Evolutionary conservation across 35 echinoderm and acorn worm species (phyloP).

Genomic region (Eucidaris tribuloides): DNA sequence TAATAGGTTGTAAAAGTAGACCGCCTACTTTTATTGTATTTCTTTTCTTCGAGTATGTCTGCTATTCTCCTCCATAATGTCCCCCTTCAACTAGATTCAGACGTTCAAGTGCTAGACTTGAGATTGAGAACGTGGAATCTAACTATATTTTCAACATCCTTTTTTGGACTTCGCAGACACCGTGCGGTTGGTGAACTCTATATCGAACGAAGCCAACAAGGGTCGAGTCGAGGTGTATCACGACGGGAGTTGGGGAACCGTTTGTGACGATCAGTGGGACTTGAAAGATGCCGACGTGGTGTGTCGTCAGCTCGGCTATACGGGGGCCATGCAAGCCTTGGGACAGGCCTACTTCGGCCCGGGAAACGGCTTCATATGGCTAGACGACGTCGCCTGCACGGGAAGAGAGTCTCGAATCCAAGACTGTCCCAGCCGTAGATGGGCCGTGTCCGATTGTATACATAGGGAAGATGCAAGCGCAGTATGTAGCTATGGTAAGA

Average conservation of each 20-base stretch:
- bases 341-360: constrained; percentile 29
- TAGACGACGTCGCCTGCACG: constrained; percentile 56
- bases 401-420: constrained; percentile 14
- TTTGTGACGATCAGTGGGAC: constrained; percentile 52
- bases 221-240: constrained; percentile 52
- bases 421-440: constrained; percentile 14
- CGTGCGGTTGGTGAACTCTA: too few species aligned
- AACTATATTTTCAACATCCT: too few species aligned
- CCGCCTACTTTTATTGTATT: too few species aligned
- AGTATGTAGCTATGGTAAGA: constrained; percentile 17
- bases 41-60: too few species aligned
- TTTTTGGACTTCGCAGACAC: too few species aligned
- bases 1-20: too few species aligned
- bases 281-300: constrained; percentile 32
- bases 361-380: background rate
- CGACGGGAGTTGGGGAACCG: constrained; percentile 35
- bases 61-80: too few species aligned
- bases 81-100: too few species aligned
- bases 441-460: constrained; percentile 27
- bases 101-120: too few species aligned
- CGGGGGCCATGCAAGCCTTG: constrained; percentile 3
- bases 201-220: too few species aligned
- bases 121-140: too few species aligned
- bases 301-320: too few species aligned
- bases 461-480: constrained; percentile 59